A percentile compares a stretch with the other conserved stretches of the same genome.
These are phyloP conservation scores for Notothenia coriiceps DNA, from an alignment of 2,113 vertebrate genomes.

Conservation along the genomic window DNA sequence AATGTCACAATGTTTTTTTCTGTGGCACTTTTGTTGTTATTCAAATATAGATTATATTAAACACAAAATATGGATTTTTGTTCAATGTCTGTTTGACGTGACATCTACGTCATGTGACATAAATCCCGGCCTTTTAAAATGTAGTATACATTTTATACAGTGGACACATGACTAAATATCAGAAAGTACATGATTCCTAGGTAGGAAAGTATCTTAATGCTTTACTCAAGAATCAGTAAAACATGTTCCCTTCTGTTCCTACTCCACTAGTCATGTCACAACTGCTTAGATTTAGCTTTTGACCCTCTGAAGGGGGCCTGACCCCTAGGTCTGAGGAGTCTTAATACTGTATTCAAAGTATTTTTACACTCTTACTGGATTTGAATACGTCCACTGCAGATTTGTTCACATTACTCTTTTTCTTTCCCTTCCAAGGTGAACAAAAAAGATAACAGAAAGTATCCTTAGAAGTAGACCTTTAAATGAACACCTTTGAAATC, in stretches of 20 bases:
- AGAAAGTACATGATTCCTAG: too few species aligned
- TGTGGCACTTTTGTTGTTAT: slow-evolving; percentile 10
- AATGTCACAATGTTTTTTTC: slow-evolving; percentile 59
- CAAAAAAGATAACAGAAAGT: background rate
- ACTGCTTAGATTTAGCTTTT: background rate
- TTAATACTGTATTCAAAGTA: too few species aligned
- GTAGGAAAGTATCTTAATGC: too few species aligned
- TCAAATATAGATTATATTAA: too few species aligned
- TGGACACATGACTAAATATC: too few species aligned
- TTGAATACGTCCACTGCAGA: background rate
- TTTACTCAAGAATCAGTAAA: too few species aligned
- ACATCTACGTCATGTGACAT: background rate
- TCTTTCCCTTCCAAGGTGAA: background rate
- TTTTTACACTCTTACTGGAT: background rate
- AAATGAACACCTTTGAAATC: background rate
- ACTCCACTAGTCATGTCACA: background rate
- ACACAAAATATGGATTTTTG: background rate
- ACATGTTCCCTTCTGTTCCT: background rate
- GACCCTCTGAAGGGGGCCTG: background rate
- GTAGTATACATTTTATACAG: background rate
- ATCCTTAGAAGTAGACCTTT: background rate
- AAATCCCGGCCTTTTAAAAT: background rate
- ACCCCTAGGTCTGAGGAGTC: background rate
- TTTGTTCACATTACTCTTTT: background rate
- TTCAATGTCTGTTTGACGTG: background rate